phyloP scores from a whole-genome alignment of 2,113 vertebrate genomes.

The Lagopus leucura region DNA sequence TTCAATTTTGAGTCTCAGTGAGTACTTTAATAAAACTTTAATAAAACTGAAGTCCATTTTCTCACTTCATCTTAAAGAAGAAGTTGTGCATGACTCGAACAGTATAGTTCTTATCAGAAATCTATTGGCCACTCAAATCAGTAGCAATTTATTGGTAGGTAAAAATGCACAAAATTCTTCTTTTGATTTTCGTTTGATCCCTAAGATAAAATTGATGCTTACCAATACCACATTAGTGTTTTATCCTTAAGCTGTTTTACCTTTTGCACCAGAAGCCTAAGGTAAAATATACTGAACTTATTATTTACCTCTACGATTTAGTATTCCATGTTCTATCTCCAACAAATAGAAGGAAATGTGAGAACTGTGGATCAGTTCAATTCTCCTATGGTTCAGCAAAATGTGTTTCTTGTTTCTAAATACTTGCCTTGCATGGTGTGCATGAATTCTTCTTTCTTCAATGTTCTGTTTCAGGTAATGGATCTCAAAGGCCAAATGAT shows the following conservation, averaged over 20 bases:
- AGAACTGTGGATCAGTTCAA: background rate
- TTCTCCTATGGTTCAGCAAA: background rate
- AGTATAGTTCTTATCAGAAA: background rate
- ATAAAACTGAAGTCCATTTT: background rate
- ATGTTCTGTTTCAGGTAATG: slow-evolving; percentile 85
- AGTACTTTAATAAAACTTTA: background rate
- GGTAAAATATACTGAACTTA: background rate
- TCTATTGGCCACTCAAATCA: background rate
- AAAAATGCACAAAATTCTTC: background rate
- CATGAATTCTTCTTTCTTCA: slow-evolving; percentile 44
- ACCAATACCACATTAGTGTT: background rate
- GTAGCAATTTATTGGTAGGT: background rate
- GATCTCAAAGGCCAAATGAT: slow-evolving; percentile 99
- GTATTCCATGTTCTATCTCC: background rate
- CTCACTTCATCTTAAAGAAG: background rate
- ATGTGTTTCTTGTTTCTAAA: background rate
- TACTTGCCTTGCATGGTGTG: background rate
- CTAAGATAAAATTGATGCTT: background rate
- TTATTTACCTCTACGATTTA: background rate
- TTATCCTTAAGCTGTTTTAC: background rate
- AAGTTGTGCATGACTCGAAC: background rate
- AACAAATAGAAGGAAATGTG: background rate
- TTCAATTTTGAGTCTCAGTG: background rate
- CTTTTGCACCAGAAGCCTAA: background rate
- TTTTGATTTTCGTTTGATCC: background rate